Percentiles rank a stretch among this genome's conserved stretches.
Evolutionary conservation across 2,888 invertebrate genomes (phyloP).

Genomic region (Seira ritae): DNA sequence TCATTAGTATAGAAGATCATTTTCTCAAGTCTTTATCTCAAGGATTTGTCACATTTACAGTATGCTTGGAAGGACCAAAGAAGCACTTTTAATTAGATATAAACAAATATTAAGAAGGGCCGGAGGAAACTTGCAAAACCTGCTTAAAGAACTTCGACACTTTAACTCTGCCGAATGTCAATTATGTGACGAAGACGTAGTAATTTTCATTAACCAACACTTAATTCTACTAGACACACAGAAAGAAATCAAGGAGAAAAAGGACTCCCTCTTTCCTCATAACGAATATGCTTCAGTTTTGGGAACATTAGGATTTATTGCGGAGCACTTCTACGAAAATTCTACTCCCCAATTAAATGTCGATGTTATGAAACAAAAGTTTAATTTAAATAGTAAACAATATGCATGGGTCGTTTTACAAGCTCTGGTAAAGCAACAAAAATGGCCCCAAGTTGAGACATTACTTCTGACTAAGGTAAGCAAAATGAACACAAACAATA

Average conservation of each 20-base stretch:
- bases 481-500: slow-evolving; percentile 17
- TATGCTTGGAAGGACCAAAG: slow-evolving; percentile 82
- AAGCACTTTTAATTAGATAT: slow-evolving; percentile 78
- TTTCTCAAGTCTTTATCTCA: no score
- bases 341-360: slow-evolving; percentile 53
- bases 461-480: slow-evolving; percentile 81
- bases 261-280: slow-evolving; percentile 65
- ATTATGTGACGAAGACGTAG: slow-evolving; percentile 69
- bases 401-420: slow-evolving; percentile 84
- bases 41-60: no score
- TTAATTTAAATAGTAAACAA: slow-evolving; percentile 79
- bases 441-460: slow-evolving; percentile 81
- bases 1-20: no score
- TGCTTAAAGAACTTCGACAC: slow-evolving; percentile 70
- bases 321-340: slow-evolving; percentile 70
- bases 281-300: slow-evolving; percentile 67
- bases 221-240: slow-evolving; percentile 69
- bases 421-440: slow-evolving; percentile 79
- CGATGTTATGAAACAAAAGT: slow-evolving; percentile 74
- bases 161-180: slow-evolving; percentile 71
- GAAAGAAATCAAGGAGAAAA: slow-evolving; percentile 69
- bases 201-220: slow-evolving; percentile 66
- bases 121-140: slow-evolving; percentile 67
- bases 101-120: slow-evolving; percentile 68
- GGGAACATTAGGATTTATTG: slow-evolving; percentile 66